These are phyloP conservation scores for Sebastes flavidus DNA, from an alignment of 2,797 vertebrate genomes.

Conservation along the genomic window DNA sequence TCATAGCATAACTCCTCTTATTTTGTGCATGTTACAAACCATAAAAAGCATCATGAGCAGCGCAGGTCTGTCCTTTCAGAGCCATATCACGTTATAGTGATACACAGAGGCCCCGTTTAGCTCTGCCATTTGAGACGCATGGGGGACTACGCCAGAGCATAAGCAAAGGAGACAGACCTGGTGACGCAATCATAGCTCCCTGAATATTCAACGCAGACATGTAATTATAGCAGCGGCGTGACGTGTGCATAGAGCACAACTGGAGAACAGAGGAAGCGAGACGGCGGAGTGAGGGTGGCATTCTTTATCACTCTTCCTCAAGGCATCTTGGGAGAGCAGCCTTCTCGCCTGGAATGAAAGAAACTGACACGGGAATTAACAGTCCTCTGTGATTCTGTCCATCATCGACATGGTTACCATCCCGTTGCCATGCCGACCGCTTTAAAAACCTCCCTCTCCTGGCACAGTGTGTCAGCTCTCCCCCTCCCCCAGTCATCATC, in stretches of 20 bases:
- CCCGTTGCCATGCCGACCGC: slow-evolving; percentile 58
- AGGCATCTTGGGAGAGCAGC: slow-evolving; percentile 28
- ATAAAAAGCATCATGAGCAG: slow-evolving; percentile 8
- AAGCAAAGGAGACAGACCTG: slow-evolving; percentile 58
- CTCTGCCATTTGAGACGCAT: slow-evolving; percentile 39
- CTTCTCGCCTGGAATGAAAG: slow-evolving; percentile 39
- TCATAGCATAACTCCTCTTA: slow-evolving; percentile 4
- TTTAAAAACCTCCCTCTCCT: slow-evolving; percentile 43
- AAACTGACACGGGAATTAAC: slow-evolving; percentile 52
- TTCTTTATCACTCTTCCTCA: slow-evolving; percentile 33
- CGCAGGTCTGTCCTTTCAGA: slow-evolving; percentile 22
- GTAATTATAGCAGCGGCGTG: slow-evolving; percentile 71
- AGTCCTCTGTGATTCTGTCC: slow-evolving; percentile 61
- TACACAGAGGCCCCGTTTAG: neutral
- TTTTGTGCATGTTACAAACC: slow-evolving; percentile 1
- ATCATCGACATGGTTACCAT: slow-evolving; percentile 62
- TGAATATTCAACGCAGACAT: slow-evolving; percentile 68
- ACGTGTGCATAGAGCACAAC: slow-evolving; percentile 53
- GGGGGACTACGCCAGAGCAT: slow-evolving; percentile 34
- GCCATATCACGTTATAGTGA: slow-evolving; percentile 31
- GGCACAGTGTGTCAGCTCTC: slow-evolving; percentile 8
- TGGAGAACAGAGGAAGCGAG: slow-evolving; percentile 29
- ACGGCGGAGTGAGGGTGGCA: slow-evolving; percentile 6
- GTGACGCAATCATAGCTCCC: slow-evolving; percentile 49
- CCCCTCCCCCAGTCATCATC: slow-evolving; percentile 36